Evolutionary conservation across 2,113 vertebrate species (phyloP), one percentile per base, ranked within the genome.

Genomic region (Paramormyrops kingsleyae): DNA sequence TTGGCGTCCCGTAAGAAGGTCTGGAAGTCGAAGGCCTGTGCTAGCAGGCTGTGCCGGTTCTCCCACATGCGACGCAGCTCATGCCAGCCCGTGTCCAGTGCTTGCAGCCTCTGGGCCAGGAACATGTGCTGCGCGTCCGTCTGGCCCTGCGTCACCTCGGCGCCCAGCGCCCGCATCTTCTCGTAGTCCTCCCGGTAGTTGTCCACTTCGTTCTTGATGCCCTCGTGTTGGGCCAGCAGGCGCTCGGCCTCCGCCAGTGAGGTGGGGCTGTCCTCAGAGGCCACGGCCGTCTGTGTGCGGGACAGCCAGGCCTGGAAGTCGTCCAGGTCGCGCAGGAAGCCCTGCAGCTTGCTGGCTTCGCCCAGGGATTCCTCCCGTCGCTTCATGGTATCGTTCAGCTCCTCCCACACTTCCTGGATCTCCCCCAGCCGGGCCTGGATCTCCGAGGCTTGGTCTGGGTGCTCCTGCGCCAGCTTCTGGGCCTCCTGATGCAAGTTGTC

Each of bases 31-130:
- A 97, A 97, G n/a, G 97, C 98, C 91, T 97, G 97, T 12, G 97
- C 97, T 92, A 99, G 94, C 13, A 97, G 95, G 83, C 95, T 96
- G 91, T 98, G 98, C 12, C 97, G 95, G 93, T 97, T 97, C 94
- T 99, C 98, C 98, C 98, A 99, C 97, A 98, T 97, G 89, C 96
- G 94, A 15, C 97, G 96, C 91, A 99, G 93, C 92, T 99, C 97
- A 2, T 98, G 96, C 98, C 98, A 99, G 88, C 98, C 98, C 0
- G 97, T 97, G 84, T 98, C 98, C 89, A 99, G 93, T 0, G 97
- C 96, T 87, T 99, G 97, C 21, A 99, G 95, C 42, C 98, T 96
- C 95, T 97, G 98, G 0, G 96, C 97, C 80, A 99, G 94, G 93
- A 98, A 97, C 95, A 97, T 96, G 92, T 97, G 91, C 94, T 99